These are phyloP conservation scores for Drosophila nigritarsus DNA, from an alignment of 2,888 invertebrate species.

Conservation along the genomic window DNA sequence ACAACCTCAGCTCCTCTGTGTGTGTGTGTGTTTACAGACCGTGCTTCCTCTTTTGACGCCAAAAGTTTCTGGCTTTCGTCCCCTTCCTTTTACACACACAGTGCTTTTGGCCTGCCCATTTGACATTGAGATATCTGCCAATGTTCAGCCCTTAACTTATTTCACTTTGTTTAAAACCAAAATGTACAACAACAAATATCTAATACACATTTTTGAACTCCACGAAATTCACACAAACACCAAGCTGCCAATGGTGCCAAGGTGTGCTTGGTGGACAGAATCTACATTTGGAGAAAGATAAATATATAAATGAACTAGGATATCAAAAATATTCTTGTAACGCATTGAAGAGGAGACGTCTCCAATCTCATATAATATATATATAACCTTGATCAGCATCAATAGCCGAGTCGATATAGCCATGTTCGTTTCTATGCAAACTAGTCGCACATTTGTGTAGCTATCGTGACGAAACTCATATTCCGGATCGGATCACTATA, in stretches of 20 bases:
- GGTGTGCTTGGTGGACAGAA: neutral
- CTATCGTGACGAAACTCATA: neutral
- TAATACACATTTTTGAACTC: conserved; percentile 9
- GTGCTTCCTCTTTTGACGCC: conserved; percentile 49
- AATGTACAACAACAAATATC: conserved; percentile 10
- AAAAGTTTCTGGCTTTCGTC: conserved; percentile 34
- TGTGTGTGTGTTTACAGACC: conserved; percentile 9
- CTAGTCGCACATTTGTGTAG: neutral
- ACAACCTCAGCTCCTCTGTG: conserved; percentile 42
- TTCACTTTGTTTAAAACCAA: conserved; percentile 33
- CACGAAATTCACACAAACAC: neutral
- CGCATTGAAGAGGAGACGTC: neutral
- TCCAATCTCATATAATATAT: neutral
- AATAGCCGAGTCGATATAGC: neutral
- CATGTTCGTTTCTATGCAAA: neutral
- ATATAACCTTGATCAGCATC: neutral
- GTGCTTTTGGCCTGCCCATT: conserved; percentile 23
- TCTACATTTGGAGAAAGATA: neutral
- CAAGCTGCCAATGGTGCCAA: conserved; percentile 4
- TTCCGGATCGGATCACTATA: neutral
- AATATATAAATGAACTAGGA: neutral
- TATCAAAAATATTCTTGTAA: neutral
- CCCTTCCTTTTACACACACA: neutral
- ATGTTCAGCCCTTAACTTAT: conserved; percentile 24
- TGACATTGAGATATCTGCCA: conserved; percentile 54